These are phyloP conservation scores for Athetis lepigone DNA, from an alignment of 2,888 invertebrate genomes.

Conservation along the genomic window DNA sequence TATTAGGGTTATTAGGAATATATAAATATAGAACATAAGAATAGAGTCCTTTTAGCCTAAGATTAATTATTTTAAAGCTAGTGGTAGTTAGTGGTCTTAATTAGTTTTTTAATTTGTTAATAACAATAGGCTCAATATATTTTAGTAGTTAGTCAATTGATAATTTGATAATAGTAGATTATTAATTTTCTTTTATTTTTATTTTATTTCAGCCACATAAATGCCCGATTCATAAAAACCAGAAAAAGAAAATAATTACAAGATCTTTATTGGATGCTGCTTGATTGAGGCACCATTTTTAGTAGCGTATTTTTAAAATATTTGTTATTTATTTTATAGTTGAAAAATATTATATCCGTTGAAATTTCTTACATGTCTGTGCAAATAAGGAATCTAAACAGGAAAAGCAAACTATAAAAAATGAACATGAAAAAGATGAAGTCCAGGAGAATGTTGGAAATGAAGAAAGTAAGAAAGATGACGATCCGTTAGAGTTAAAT, in stretches of 20 bases:
- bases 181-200: slow-evolving; percentile 65
- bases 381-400: slow-evolving; percentile 78
- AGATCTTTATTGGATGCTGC: slow-evolving; percentile 37
- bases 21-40: neutral
- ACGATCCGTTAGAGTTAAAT: slow-evolving; percentile 77
- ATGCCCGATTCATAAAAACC: slow-evolving; percentile 81
- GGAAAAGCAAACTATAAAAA: slow-evolving; percentile 42
- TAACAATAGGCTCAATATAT: too few relatives aligned
- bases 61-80: neutral
- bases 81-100: neutral
- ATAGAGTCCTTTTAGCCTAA: neutral
- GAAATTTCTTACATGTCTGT: slow-evolving; percentile 86
- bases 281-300: slow-evolving; percentile 56
- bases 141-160: too few relatives aligned
- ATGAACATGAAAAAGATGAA: slow-evolving; percentile 49
- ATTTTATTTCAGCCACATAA: slow-evolving; percentile 80
- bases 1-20: neutral
- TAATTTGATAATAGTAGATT: slow-evolving; percentile 2
- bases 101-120: neutral
- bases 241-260: slow-evolving; percentile 68
- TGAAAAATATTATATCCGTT: slow-evolving; percentile 52
- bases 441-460: slow-evolving; percentile 44
- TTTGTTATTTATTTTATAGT: slow-evolving; percentile 24
- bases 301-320: slow-evolving; percentile 40
- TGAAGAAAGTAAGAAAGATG: slow-evolving; percentile 57